phyloP scores from a whole-genome alignment of 2,888 invertebrate species.

The Rosalia funebris region DNA sequence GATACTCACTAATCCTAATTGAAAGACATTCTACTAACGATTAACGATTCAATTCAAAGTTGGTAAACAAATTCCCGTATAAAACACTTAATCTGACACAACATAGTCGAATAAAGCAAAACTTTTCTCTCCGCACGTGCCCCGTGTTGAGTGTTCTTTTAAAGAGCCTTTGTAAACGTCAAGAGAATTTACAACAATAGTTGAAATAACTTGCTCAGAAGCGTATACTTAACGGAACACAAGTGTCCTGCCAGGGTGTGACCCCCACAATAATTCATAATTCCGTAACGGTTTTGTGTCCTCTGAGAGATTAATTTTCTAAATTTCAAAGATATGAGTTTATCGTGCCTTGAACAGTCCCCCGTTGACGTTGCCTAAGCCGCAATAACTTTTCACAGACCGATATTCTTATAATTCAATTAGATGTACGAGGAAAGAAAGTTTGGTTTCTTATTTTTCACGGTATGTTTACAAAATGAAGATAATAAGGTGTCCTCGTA shows the following conservation, averaged over 20 bases:
- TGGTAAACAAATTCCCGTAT: no score
- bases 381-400: constrained; percentile 14
- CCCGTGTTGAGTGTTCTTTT: neutral
- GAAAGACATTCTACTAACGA: no score
- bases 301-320: constrained; percentile 40
- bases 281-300: constrained; percentile 42
- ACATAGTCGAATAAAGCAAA: neutral
- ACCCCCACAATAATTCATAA: constrained; percentile 45
- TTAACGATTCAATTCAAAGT: no score
- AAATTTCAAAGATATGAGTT: constrained; percentile 39
- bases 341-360: constrained; percentile 26
- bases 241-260: constrained; percentile 40
- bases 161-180: constrained; percentile 34
- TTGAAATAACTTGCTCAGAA: constrained; percentile 21
- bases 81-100: neutral
- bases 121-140: constrained; percentile 10
- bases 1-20: no score
- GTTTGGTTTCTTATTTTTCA: no score
- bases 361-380: constrained; percentile 11
- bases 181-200: constrained; percentile 28
- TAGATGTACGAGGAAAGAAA: no score
- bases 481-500: no score
- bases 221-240: constrained; percentile 33
- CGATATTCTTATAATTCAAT: no score
- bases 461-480: no score